Conservation (phyloP, 2,797 vertebrate genomes). For the Pampus argenteus region DNA sequence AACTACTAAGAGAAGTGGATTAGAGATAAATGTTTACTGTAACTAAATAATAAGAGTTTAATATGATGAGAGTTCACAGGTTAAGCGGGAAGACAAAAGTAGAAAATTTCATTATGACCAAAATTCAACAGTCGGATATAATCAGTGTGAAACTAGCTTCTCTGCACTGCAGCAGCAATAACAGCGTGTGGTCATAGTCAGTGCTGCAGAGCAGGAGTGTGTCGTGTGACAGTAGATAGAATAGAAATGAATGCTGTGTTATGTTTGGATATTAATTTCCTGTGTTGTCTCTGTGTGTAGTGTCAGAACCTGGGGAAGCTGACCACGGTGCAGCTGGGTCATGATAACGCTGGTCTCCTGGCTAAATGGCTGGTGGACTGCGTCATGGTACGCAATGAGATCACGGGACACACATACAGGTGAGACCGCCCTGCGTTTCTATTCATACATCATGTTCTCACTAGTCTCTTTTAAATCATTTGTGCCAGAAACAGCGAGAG, state of each 20-base stretch:
- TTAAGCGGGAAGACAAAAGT: neutral
- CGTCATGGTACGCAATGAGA: slow-evolving; percentile 96
- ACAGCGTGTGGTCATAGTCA: neutral
- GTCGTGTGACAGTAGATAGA: neutral
- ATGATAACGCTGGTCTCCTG: slow-evolving; percentile 95
- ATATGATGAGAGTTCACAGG: neutral
- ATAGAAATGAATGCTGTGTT: neutral
- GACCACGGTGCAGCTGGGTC: slow-evolving; percentile 94
- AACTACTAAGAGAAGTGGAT: neutral
- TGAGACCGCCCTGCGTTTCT: slow-evolving; percentile 58
- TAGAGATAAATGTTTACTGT: neutral
- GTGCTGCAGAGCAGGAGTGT: neutral
- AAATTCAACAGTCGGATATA: neutral
- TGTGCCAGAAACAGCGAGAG: too few relatives aligned
- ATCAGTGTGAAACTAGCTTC: neutral
- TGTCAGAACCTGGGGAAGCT: slow-evolving; percentile 96
- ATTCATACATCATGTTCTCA: too few relatives aligned
- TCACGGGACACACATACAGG: slow-evolving; percentile 95
- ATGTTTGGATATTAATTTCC: too few relatives aligned
- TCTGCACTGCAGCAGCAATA: neutral
- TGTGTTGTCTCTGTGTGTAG: slow-evolving; percentile 78
- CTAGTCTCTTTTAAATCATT: neutral
- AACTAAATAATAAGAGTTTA: neutral
- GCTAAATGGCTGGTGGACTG: slow-evolving; percentile 98
- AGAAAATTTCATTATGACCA: neutral